Evolutionary conservation across 2,797 vertebrate species (phyloP).

Genomic region (Lindbergichthys nudifrons): DNA sequence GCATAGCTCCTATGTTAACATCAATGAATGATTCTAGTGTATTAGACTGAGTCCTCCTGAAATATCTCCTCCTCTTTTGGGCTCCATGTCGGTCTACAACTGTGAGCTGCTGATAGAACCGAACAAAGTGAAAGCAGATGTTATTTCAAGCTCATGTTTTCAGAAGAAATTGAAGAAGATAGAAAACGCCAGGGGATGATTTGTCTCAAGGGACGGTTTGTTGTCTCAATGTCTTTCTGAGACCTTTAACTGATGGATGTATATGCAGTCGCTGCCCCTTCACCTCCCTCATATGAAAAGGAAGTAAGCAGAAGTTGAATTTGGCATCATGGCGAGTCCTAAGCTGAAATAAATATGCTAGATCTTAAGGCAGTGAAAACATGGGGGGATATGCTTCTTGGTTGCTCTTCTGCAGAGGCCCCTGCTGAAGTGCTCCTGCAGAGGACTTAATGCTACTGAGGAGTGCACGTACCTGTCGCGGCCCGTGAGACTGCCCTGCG

Average conservation of each 20-base stretch:
- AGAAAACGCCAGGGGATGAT: constrained; percentile 28
- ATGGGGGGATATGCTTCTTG: not conserved
- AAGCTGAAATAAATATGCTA: constrained; percentile 1
- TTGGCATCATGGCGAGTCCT: not conserved
- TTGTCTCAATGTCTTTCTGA: constrained; percentile 34
- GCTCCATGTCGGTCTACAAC: constrained; percentile 16
- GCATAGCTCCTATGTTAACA: constrained; percentile 27
- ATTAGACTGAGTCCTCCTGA: constrained; percentile 8
- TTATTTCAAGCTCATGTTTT: constrained; percentile 59
- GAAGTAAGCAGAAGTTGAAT: constrained; percentile 15
- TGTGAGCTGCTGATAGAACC: constrained; percentile 37
- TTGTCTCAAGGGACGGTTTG: constrained; percentile 32
- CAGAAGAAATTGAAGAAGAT: constrained; percentile 44
- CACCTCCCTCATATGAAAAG: constrained; percentile 12
- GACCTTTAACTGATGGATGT: constrained; percentile 18
- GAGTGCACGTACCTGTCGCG: constrained; percentile 66
- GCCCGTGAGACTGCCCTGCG: constrained; percentile 59
- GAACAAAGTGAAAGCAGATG: constrained; percentile 35
- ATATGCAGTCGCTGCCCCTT: not conserved
- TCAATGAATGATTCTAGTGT: constrained; percentile 33
- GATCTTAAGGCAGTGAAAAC: not conserved
- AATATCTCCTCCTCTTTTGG: constrained; percentile 34
- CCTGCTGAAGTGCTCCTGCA: constrained; percentile 29
- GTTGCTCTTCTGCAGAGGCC: constrained; percentile 35
- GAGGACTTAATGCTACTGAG: constrained; percentile 28